A percentile compares a stretch with the other conserved stretches of the same genome.
phyloP scores from a whole-genome alignment of 2,113 vertebrate genomes.

The Aspidoscelis tigris region DNA sequence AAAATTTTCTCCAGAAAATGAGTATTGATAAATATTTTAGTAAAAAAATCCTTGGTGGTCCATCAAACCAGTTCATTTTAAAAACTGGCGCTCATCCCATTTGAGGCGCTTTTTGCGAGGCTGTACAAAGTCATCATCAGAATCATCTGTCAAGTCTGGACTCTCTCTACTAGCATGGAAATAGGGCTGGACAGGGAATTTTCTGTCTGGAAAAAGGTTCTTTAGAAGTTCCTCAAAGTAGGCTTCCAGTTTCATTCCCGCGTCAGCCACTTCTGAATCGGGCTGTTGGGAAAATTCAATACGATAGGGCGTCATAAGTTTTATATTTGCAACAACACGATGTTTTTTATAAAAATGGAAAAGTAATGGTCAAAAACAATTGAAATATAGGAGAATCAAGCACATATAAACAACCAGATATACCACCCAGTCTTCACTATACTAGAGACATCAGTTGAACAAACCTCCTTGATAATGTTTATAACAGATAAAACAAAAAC shows the following conservation, averaged over 20 bases:
- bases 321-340: neutral
- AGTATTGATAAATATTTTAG: slow-evolving; percentile 62
- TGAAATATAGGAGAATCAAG: neutral
- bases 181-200: slow-evolving; percentile 72
- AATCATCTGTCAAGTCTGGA: slow-evolving; percentile 74
- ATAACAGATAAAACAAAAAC: neutral
- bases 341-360: neutral
- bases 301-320: slow-evolving; percentile 5
- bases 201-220: slow-evolving; percentile 79
- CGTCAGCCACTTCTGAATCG: slow-evolving; percentile 82
- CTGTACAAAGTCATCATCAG: slow-evolving; percentile 80
- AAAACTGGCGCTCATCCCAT: slow-evolving; percentile 76
- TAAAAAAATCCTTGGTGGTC: slow-evolving; percentile 45
- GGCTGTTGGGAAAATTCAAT: slow-evolving; percentile 75
- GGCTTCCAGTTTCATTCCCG: slow-evolving; percentile 80
- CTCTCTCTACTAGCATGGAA: slow-evolving; percentile 71
- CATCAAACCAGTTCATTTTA: slow-evolving; percentile 65
- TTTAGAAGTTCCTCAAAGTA: slow-evolving; percentile 82
- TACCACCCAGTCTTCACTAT: no score
- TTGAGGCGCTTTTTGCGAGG: slow-evolving; percentile 83
- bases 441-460: neutral
- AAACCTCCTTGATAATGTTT: neutral
- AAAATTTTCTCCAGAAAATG: slow-evolving; percentile 44
- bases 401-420: neutral
- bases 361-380: neutral